phyloP scores from a whole-genome alignment of 2,797 vertebrate genomes.

The Artibeus jamaicensis region DNA sequence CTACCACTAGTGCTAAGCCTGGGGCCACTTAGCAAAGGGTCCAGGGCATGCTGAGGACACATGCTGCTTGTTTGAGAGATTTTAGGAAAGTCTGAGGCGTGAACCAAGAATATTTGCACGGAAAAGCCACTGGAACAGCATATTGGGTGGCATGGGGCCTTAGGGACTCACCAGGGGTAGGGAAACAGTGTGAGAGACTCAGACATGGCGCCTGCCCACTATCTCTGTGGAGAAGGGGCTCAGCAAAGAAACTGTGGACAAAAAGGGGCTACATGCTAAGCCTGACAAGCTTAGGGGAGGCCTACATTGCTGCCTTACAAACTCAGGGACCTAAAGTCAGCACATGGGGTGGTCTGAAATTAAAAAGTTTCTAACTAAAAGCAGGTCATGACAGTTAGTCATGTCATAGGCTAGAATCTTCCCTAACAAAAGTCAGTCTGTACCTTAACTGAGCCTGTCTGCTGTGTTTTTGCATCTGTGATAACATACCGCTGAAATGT shows the following conservation, averaged over 20 bases:
- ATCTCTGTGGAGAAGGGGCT: neutral
- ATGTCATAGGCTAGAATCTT: neutral
- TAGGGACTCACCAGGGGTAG: neutral
- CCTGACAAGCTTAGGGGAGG: neutral
- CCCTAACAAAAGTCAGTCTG: neutral
- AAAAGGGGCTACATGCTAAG: neutral
- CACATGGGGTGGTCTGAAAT: neutral
- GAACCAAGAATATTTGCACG: neutral
- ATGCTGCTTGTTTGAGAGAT: neutral
- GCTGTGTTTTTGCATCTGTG: neutral
- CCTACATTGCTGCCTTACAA: neutral
- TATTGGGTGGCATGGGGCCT: neutral
- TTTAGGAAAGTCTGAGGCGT: neutral
- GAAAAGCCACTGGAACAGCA: neutral
- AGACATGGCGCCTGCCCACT: neutral
- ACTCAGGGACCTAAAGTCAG: neutral
- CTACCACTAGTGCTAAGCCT: neutral
- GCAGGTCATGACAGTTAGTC: neutral
- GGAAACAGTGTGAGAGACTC: neutral
- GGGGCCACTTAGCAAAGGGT: neutral
- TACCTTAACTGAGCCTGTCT: neutral
- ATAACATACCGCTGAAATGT: neutral
- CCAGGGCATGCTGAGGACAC: neutral
- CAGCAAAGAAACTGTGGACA: neutral
- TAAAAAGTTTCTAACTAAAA: neutral